A percentile compares a stretch with the other conserved stretches of the same genome.
Evolutionary conservation across 1,140 invertebrate species (phyloP).

Genomic region (Acromyrmex echinatior): DNA sequence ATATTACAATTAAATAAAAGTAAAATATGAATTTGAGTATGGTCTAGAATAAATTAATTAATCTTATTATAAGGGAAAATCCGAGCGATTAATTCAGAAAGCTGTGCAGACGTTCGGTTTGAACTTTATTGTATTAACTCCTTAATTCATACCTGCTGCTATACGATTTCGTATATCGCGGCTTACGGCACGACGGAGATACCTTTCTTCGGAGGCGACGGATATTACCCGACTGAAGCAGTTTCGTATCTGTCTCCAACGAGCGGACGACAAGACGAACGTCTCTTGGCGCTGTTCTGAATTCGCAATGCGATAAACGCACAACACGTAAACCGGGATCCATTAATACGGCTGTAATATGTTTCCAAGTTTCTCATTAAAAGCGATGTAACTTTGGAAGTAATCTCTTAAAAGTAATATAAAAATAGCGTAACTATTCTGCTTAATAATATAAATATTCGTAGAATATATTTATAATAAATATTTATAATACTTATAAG

Average conservation of each 20-base stretch:
- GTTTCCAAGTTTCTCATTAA: slow-evolving; percentile 28
- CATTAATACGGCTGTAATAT: slow-evolving; percentile 39
- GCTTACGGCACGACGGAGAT: slow-evolving; percentile 23
- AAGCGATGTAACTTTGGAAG: neutral
- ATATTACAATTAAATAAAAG: neutral
- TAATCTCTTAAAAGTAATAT: neutral
- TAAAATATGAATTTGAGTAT: neutral
- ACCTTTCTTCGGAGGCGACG: slow-evolving; percentile 47
- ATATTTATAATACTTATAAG: neutral
- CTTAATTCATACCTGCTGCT: slow-evolving; percentile 63
- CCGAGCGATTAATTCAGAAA: neutral
- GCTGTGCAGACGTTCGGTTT: slow-evolving; percentile 32
- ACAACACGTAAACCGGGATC: slow-evolving; percentile 11
- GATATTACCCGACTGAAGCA: slow-evolving; percentile 61
- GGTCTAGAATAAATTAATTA: slow-evolving; percentile 42
- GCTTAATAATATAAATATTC: neutral
- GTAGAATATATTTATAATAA: neutral
- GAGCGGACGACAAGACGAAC: slow-evolving; percentile 61
- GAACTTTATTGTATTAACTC: slow-evolving; percentile 54
- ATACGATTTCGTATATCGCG: slow-evolving; percentile 61
- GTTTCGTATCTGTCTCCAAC: slow-evolving; percentile 60
- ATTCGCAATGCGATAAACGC: slow-evolving; percentile 63
- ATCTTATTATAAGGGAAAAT: slow-evolving; percentile 13
- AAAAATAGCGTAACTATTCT: neutral
- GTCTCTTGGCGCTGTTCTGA: slow-evolving; percentile 53